Evolutionary conservation across 2,113 vertebrate genomes (phyloP).

Genomic region (Podocnemis expansa): DNA sequence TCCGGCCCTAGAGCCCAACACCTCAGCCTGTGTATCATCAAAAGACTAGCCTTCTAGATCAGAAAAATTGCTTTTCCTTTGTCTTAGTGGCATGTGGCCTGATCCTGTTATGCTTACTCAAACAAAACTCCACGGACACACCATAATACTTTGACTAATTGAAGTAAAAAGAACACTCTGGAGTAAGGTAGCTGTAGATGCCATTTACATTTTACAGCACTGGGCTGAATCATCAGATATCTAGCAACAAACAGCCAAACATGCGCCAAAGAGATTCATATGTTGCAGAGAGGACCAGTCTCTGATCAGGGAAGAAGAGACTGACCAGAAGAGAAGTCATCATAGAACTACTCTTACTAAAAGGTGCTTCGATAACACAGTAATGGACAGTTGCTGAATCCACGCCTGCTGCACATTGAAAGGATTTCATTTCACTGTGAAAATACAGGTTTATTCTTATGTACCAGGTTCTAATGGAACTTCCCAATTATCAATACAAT

Average conservation of each 20-base stretch:
- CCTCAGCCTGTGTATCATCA: not conserved
- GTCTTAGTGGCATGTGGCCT: not conserved
- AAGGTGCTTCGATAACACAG: accelerated
- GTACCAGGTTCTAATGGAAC: not conserved
- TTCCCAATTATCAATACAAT: not conserved
- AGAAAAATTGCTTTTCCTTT: not conserved
- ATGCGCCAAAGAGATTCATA: not conserved
- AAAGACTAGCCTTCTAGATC: constrained; percentile 41
- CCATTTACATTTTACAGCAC: not conserved
- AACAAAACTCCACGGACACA: constrained; percentile 28
- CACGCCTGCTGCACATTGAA: not conserved
- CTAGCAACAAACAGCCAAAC: not conserved
- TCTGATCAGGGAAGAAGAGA: not conserved
- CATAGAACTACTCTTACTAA: not conserved
- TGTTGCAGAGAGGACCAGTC: not conserved
- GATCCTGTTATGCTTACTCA: not conserved
- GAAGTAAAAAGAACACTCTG: constrained; percentile 21
- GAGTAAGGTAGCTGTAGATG: not conserved
- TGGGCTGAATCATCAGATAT: not conserved
- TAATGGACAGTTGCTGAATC: not conserved
- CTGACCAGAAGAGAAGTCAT: not conserved
- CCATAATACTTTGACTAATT: not conserved
- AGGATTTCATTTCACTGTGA: not conserved
- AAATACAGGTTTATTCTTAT: not conserved
- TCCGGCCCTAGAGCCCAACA: not conserved